phyloP scores from a whole-genome alignment of 2,113 vertebrate genomes.

The Narcine bancroftii region DNA sequence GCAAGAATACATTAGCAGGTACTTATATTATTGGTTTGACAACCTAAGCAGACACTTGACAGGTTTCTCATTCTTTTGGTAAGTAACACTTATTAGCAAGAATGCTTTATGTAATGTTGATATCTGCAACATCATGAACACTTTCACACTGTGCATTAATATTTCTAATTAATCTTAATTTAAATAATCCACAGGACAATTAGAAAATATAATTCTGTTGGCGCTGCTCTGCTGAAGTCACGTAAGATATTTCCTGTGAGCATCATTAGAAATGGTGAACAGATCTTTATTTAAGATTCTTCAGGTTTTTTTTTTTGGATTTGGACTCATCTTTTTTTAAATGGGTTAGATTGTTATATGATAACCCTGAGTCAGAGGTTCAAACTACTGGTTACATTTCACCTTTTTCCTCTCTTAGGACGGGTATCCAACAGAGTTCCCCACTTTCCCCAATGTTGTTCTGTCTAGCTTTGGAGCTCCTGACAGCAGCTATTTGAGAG shows the following conservation, averaged over 20 bases:
- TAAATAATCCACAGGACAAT: background rate
- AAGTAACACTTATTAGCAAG: background rate
- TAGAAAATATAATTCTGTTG: background rate
- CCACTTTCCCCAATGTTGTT: no score
- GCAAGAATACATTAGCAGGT: background rate
- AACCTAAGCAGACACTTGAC: background rate
- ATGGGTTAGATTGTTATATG: no score
- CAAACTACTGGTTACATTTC: no score
- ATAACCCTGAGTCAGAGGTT: no score
- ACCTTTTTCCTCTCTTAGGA: no score
- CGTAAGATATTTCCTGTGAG: background rate
- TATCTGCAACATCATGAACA: background rate
- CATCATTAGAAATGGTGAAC: background rate
- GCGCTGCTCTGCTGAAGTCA: background rate
- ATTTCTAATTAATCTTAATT: background rate
- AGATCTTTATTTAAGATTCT: background rate
- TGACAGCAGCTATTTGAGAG: no score
- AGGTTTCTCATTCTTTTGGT: background rate
- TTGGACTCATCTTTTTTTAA: no score
- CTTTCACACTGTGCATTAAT: background rate
- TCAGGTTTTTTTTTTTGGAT: no score
- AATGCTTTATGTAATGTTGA: background rate
- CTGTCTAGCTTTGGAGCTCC: no score
- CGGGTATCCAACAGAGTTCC: no score
- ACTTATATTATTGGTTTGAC: background rate